Evolutionary conservation across 1,140 invertebrate genomes (phyloP).

Genomic region (Lutraria rhynchaena): DNA sequence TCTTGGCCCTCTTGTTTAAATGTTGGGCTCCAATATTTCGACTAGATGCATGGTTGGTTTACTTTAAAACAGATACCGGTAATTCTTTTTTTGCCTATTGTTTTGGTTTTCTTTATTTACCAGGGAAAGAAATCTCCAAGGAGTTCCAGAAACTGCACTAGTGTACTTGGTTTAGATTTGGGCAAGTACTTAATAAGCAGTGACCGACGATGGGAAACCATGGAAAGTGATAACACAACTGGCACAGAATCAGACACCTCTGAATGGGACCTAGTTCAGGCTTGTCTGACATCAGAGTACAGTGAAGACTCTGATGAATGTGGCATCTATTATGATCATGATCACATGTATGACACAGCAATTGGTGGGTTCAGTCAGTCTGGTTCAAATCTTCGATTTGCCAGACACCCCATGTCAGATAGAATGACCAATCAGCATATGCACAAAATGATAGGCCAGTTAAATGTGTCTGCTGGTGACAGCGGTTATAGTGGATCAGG

Average conservation of each 20-base stretch:
- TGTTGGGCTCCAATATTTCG: too few relatives aligned
- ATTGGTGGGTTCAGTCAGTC: conserved; percentile 10
- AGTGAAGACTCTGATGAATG: conserved; percentile 57
- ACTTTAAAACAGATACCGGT: too few relatives aligned
- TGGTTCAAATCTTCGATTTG: background rate
- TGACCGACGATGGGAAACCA: background rate
- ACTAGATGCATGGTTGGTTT: too few relatives aligned
- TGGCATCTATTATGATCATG: conserved; percentile 55
- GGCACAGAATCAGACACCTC: conserved; percentile 48
- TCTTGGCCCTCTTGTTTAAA: too few relatives aligned
- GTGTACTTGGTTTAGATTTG: conserved; percentile 36
- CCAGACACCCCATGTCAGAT: conserved; percentile 4
- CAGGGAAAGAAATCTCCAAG: background rate
- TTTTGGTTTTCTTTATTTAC: too few relatives aligned
- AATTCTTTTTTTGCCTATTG: too few relatives aligned
- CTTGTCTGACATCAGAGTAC: conserved; percentile 34
- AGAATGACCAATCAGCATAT: conserved; percentile 9
- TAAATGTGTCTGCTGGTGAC: conserved; percentile 21
- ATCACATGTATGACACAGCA: conserved; percentile 41
- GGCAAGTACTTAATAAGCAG: conserved; percentile 47
- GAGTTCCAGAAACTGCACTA: background rate
- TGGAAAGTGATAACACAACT: conserved; percentile 50
- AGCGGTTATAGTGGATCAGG: conserved; percentile 40
- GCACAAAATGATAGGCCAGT: conserved; percentile 27
- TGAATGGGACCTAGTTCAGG: conserved; percentile 40